phyloP scores from a whole-genome alignment of 2,797 vertebrate genomes.

The Sebastes dallii region DNA sequence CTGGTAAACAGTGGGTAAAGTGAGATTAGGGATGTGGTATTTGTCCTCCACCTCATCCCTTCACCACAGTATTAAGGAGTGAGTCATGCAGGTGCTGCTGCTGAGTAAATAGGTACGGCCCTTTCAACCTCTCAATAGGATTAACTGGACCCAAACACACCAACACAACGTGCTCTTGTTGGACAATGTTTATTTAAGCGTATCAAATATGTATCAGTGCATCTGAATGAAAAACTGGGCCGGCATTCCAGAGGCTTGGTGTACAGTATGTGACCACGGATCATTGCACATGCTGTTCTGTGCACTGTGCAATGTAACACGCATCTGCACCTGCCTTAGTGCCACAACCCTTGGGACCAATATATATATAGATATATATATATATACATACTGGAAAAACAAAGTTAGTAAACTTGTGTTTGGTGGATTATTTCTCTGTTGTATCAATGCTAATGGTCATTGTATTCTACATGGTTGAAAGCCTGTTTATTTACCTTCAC shows the following conservation, averaged over 20 bases:
- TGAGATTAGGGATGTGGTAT: neutral
- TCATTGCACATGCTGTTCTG: conserved; percentile 15
- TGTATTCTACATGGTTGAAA: too few relatives aligned
- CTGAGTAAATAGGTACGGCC: neutral
- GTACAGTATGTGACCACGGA: conserved; percentile 31
- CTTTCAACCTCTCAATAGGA: conserved; percentile 6
- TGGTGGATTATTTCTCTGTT: too few relatives aligned
- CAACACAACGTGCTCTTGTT: conserved; percentile 12
- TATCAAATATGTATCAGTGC: conserved; percentile 24
- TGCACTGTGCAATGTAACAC: conserved; percentile 14
- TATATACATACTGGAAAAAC: too few relatives aligned
- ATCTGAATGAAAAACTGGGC: conserved; percentile 32
- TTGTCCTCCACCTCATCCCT: neutral
- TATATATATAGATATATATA: neutral
- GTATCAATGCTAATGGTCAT: too few relatives aligned
- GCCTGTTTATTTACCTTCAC: too few relatives aligned
- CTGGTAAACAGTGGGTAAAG: neutral
- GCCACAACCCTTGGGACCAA: neutral
- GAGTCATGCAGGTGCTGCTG: conserved; percentile 26
- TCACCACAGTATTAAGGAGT: conserved; percentile 4
- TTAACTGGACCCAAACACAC: conserved; percentile 19
- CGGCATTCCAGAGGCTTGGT: conserved; percentile 2
- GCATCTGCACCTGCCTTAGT: conserved; percentile 8
- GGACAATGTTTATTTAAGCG: conserved; percentile 14
- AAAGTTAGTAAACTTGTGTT: too few relatives aligned